Base-by-base conservation (phyloP, 2,888 invertebrate genomes). In the Parthenolecanium corni region DNA sequence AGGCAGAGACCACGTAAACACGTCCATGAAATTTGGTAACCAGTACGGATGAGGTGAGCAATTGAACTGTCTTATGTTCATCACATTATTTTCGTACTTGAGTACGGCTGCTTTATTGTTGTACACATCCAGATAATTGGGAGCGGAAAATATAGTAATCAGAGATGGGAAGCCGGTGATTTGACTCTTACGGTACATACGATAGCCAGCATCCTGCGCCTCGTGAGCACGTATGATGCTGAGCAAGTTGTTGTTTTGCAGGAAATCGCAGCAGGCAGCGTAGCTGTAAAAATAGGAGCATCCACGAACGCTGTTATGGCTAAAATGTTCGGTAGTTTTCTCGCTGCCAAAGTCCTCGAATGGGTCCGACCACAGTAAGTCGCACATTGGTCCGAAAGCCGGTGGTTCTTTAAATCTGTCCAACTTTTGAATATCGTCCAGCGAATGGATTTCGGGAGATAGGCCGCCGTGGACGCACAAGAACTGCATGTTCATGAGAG, bases 11-110 rank as follows among this genome's bases (percentile, higher is more conserved):
- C 98, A 98, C 71, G 98, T 98, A 79, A 99, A 99, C 65, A 98
- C 98, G 79, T 98, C 98, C 97, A 99, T 99, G 78, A 98, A 98
- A 78, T 99, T 98, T 72, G 98, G 98, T 78, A 98, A 78, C 98
- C 98, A 98, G 76, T 98, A 98, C 21, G 98, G 98, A 79, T 99
- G 98, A 64, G 97, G 95, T 70, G 97, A 97, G 80, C 96, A 98
- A 79, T 99, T 99, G 79, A 98, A 98, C 80, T 99, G 98, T 74
- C 98, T 86, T 74, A 98, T 99, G 79, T 99, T 98, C 98, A 98
- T 98, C 73, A 99, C 98, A 81, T 99, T 98, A 80, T 99, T 98
- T 82, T 99, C 98, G 80, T 99, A 99, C 78, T 99, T 98, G 75
- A 98, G 83, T 75, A 99, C 98, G 75, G 98, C 98, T 76, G 98